Evolutionary conservation across 2,888 invertebrate species (phyloP), one percentile per base, ranked within the genome.

Genomic region (Ariolimax columbianus): DNA sequence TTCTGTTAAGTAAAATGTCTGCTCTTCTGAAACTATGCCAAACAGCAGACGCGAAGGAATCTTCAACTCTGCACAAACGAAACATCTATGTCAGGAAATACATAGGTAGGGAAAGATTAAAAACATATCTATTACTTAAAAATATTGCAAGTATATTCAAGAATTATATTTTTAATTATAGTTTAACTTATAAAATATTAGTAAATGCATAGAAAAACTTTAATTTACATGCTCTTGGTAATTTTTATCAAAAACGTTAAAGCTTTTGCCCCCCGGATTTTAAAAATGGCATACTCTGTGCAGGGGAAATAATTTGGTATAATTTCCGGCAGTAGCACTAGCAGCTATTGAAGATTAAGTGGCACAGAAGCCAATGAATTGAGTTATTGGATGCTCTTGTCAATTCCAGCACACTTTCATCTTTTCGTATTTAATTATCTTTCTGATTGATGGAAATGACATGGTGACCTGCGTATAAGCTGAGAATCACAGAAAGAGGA

Each of bases 41-140:
- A 38, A 1, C 40, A 59, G 63, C 78, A 63, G 78, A 78, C 78
- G 30, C 40, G 19, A 63, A 26, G 77, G 78, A 63, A 78, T 78
- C 63, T 59, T 78, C 3, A 59, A 2, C 40, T 78, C 30, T 78
- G 63, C 40, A 2, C 26, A 63, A 14, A 26, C 14, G 63, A 78
- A 1, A 7, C 17, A 17, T 26, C 38, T 7, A 77, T 7, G 6
- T 19, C 2, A 33, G 26, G 23, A 2, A 30, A 51, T 0, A 70
- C 26, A 0, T 59, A 40, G 63, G 63, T 33, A n/a, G 78, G 38
- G 14, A 36, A n/a, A 59, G 23, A 23, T 23, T 70, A 26, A 3
- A 70, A 38, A 14, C 14, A 14, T 11, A 55, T 23, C 23, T 55
- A 23, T 55, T 17, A 7, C 55, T 11, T 55, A 55, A 55, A 55